Evolutionary conservation across 2,888 invertebrate species (phyloP).

Genomic region (Tipula lateralis): DNA sequence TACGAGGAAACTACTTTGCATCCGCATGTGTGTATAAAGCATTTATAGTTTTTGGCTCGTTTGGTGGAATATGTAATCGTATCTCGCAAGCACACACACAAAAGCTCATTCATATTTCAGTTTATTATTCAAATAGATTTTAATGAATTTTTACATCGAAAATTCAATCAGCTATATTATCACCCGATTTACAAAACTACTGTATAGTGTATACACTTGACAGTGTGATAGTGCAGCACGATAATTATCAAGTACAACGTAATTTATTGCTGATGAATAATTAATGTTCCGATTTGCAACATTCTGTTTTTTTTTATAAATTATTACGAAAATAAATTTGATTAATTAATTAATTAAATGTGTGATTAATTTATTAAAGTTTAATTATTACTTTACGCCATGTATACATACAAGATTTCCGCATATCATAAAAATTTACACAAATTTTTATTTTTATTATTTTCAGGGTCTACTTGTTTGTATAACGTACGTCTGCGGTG

Average conservation of each 20-base stretch:
- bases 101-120: too few species aligned
- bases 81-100: too few species aligned
- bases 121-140: not conserved
- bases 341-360: not conserved
- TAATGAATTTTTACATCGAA: not conserved
- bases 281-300: not conserved
- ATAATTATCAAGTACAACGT: not conserved
- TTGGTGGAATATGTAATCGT: not conserved
- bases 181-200: not conserved
- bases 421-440: not conserved
- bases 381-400: too few species aligned
- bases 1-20: not conserved
- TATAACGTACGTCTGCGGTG: conserved; percentile 42
- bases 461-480: conserved; percentile 44
- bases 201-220: too few species aligned
- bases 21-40: not conserved
- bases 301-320: not conserved
- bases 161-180: conserved; percentile 7
- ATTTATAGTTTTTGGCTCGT: not conserved
- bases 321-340: not conserved
- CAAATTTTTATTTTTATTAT: not conserved
- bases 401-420: not conserved
- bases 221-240: not conserved
- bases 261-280: not conserved
- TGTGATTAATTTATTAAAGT: not conserved